These are phyloP conservation scores for Phenacoccus solenopsis DNA, from an alignment of 1,140 invertebrate genomes.

Conservation along the genomic window DNA sequence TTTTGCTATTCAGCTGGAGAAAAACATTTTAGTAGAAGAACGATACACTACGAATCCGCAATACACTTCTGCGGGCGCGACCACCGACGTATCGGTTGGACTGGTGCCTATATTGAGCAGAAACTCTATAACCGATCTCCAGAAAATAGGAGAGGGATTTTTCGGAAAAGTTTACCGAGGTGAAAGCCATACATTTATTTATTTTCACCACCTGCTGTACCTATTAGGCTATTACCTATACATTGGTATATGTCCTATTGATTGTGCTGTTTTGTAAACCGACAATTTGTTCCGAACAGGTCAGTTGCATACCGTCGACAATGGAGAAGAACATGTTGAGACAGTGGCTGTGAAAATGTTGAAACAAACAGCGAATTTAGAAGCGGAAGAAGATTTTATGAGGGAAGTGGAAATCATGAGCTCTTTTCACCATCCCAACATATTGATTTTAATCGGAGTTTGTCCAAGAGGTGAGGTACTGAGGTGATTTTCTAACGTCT, in stretches of 20 bases:
- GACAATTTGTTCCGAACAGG: background rate
- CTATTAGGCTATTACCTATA: too few relatives aligned
- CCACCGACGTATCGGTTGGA: constrained; percentile 21
- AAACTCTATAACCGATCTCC: constrained; percentile 50
- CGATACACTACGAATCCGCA: constrained; percentile 64
- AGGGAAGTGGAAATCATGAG: constrained; percentile 84
- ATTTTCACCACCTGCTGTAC: too few relatives aligned
- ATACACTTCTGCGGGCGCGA: constrained; percentile 43
- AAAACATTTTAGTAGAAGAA: constrained; percentile 49
- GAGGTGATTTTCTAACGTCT: too few relatives aligned
- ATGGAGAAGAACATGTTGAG: background rate
- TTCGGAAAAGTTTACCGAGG: constrained; percentile 78
- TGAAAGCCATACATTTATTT: too few relatives aligned
- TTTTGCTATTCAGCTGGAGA: constrained; percentile 42
- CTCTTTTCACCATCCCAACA: constrained; percentile 73
- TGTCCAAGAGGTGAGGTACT: constrained; percentile 60
- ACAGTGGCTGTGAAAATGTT: constrained; percentile 71
- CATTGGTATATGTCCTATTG: too few relatives aligned
- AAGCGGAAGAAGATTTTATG: constrained; percentile 71
- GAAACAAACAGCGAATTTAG: constrained; percentile 65
- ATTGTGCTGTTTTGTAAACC: too few relatives aligned
- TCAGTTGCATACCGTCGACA: background rate
- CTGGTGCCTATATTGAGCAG: constrained; percentile 46
- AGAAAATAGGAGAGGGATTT: constrained; percentile 78
- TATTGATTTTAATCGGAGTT: constrained; percentile 68